Percentiles rank a stretch among this genome's conserved stretches.
Conservation (phyloP, 1,140 invertebrate genomes). For the Stratiolaelaps scimitus region DNA sequence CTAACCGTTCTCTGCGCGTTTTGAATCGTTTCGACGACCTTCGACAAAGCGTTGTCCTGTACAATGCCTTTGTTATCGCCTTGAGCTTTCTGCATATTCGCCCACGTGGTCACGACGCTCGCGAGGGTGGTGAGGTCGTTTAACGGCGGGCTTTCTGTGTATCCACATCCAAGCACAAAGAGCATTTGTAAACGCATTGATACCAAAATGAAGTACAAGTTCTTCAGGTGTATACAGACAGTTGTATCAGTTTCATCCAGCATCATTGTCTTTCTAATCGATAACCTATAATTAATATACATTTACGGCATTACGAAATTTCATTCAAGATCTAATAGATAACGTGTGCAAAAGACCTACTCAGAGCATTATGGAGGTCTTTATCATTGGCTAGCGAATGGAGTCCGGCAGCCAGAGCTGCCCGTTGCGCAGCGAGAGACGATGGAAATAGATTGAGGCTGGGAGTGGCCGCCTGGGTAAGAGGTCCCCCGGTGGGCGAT, state of each 20-base stretch:
- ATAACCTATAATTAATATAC: no score
- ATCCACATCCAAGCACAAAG: no score
- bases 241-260: no score
- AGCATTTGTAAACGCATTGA: no score
- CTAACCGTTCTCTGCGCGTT: conserved; percentile 26
- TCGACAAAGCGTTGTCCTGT: not conserved
- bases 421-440: conserved; percentile 8
- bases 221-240: no score
- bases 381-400: conserved; percentile 14
- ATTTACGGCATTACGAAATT: no score
- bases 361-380: conserved; percentile 19
- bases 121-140: conserved; percentile 42
- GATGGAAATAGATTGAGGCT: not conserved
- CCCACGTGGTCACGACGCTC: conserved; percentile 46
- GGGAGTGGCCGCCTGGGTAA: not conserved
- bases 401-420: conserved; percentile 12
- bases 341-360: not conserved
- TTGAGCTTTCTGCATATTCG: conserved; percentile 40
- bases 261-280: no score
- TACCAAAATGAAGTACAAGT: no score
- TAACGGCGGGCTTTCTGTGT: no score
- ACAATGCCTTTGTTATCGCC: conserved; percentile 8
- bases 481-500: no score
- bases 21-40: not conserved
- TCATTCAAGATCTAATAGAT: no score